phyloP scores from a whole-genome alignment of 1,140 invertebrate genomes.

The Drosophila mojavensis region DNA sequence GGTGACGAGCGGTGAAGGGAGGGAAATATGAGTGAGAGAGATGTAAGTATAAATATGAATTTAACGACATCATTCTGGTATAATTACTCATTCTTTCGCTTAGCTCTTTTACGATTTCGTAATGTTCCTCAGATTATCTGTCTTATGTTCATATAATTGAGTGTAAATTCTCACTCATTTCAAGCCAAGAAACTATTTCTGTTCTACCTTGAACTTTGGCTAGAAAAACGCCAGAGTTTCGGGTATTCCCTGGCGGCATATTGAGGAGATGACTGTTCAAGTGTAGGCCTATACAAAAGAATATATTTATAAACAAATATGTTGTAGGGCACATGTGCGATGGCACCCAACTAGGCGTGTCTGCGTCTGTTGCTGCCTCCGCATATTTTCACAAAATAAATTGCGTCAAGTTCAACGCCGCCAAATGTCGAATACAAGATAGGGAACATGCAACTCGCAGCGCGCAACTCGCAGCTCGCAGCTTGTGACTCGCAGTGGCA shows the following conservation, averaged over 20 bases:
- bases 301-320: constrained; percentile 55
- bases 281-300: constrained; percentile 10
- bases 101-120: background rate
- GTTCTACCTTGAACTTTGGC: constrained; percentile 35
- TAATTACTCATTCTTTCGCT: no score
- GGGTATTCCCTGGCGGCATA: constrained; percentile 70
- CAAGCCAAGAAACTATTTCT: background rate
- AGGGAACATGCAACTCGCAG: constrained; percentile 60
- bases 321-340: constrained; percentile 58
- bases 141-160: constrained; percentile 2
- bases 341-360: constrained; percentile 71
- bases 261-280: constrained; percentile 33
- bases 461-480: constrained; percentile 42
- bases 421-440: constrained; percentile 76
- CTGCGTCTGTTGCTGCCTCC: constrained; percentile 35
- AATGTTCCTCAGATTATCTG: background rate
- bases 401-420: constrained; percentile 80
- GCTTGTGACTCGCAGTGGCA: constrained; percentile 23
- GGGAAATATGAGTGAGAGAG: background rate
- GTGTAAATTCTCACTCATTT: background rate
- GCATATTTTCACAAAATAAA: constrained; percentile 75
- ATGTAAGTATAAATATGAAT: background rate
- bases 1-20: background rate
- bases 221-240: constrained; percentile 8
- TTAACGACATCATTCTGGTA: background rate